Evolutionary conservation across 2,797 vertebrate genomes (phyloP).

Genomic region (Diplodus puntazzo): DNA sequence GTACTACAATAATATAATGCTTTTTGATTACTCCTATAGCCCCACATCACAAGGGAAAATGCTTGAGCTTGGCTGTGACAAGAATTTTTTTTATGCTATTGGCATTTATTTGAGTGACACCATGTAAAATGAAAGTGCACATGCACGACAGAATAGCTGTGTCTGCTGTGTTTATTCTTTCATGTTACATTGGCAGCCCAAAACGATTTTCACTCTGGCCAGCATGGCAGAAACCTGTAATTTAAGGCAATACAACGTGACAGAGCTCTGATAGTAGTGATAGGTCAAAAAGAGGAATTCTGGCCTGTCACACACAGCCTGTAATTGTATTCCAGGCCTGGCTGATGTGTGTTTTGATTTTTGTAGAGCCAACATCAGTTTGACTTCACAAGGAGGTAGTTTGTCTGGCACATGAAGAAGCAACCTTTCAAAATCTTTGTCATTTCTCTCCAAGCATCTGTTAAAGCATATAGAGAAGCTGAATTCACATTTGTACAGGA

Average conservation of each 20-base stretch:
- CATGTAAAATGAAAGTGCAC: background rate
- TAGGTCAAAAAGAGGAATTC: background rate
- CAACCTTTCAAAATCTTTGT: slow-evolving; percentile 15
- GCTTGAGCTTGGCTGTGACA: too few species aligned
- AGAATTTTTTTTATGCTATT: background rate
- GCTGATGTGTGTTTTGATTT: slow-evolving; percentile 10
- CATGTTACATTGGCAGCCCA: background rate
- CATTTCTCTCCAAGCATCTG: slow-evolving; percentile 5
- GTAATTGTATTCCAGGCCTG: slow-evolving; percentile 34
- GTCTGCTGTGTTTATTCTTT: background rate
- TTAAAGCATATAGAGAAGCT: background rate
- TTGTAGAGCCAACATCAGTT: slow-evolving; percentile 4
- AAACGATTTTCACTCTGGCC: background rate
- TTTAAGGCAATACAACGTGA: slow-evolving; percentile 4
- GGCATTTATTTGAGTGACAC: background rate
- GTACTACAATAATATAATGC: too few species aligned
- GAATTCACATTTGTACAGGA: background rate
- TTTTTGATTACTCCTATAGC: too few species aligned
- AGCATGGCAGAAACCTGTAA: background rate
- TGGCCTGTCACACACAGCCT: slow-evolving; percentile 7
- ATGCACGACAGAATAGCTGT: too few species aligned
- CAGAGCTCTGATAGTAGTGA: background rate
- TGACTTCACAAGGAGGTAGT: background rate
- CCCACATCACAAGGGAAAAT: too few species aligned
- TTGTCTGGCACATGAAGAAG: slow-evolving; percentile 16